Percentiles rank a stretch among this genome's conserved stretches.
Conservation (phyloP, 1,140 invertebrate genomes). For the Nasonia vitripennis region DNA sequence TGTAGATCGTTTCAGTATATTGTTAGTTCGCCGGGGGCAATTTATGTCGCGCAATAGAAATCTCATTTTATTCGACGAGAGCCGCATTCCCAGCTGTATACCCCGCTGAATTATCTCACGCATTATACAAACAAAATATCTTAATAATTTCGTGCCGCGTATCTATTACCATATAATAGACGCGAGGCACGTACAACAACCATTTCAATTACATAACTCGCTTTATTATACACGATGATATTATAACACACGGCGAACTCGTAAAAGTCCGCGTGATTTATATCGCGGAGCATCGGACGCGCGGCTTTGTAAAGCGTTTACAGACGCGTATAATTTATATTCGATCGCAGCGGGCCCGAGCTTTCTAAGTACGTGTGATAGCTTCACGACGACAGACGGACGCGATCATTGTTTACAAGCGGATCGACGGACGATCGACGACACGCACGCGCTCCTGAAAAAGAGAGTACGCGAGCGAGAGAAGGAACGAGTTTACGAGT, state of each 20-base stretch:
- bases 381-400: background rate
- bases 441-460: background rate
- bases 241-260: background rate
- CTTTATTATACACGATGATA: slow-evolving; percentile 18
- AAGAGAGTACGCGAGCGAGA: background rate
- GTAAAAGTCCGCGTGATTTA: slow-evolving; percentile 18
- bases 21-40: background rate
- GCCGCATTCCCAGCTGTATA: background rate
- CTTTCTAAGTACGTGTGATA: background rate
- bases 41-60: background rate
- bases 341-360: background rate
- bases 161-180: slow-evolving; percentile 16
- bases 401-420: background rate
- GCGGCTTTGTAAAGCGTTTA: slow-evolving; percentile 6
- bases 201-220: slow-evolving; percentile 11
- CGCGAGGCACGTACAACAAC: background rate
- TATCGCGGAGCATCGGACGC: background rate
- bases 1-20: background rate
- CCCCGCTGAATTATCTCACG: background rate
- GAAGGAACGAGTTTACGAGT: slow-evolving; percentile 24
- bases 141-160: background rate
- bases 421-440: background rate
- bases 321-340: slow-evolving; percentile 15
- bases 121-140: background rate
- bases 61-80: background rate